Percentiles rank a stretch among this genome's conserved stretches.
Evolutionary conservation across 1,140 invertebrate genomes (phyloP).

Genomic region (Ooceraea biroi): DNA sequence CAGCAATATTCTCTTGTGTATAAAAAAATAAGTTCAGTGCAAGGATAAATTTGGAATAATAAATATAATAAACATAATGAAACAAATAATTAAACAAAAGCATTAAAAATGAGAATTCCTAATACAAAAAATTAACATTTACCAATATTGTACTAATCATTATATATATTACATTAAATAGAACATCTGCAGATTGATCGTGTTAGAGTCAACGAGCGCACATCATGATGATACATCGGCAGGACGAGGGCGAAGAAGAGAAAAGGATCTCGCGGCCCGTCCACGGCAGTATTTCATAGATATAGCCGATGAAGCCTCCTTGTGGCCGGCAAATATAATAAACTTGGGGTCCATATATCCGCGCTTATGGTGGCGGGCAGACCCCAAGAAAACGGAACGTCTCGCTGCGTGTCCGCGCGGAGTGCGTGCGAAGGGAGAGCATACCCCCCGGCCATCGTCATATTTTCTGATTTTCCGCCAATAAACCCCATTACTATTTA

Average conservation of each 20-base stretch:
- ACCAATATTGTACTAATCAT: background rate
- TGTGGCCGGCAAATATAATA: slow-evolving; percentile 86
- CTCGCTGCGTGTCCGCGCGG: slow-evolving; percentile 62
- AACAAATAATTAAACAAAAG: background rate
- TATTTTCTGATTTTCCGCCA: slow-evolving; percentile 86
- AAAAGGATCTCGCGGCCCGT: slow-evolving; percentile 75
- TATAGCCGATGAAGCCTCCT: slow-evolving; percentile 85
- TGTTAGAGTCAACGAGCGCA: background rate
- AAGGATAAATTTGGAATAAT: background rate
- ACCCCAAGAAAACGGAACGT: slow-evolving; percentile 82
- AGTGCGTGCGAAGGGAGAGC: slow-evolving; percentile 78
- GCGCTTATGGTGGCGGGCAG: slow-evolving; percentile 80
- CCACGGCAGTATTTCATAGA: slow-evolving; percentile 81
- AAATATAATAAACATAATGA: slow-evolving; percentile 1
- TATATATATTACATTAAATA: background rate
- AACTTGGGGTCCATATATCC: slow-evolving; percentile 84
- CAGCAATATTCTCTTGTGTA: background rate
- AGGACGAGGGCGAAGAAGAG: slow-evolving; percentile 52
- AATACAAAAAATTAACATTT: background rate
- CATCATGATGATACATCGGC: slow-evolving; percentile 33
- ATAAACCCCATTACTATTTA: slow-evolving; percentile 87
- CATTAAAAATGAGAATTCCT: background rate
- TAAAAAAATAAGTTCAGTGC: background rate
- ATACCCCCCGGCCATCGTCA: slow-evolving; percentile 75
- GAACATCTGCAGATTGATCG: background rate